phyloP scores from a whole-genome alignment of 2,797 vertebrate genomes.

The Coranthus polyacanthus region DNA sequence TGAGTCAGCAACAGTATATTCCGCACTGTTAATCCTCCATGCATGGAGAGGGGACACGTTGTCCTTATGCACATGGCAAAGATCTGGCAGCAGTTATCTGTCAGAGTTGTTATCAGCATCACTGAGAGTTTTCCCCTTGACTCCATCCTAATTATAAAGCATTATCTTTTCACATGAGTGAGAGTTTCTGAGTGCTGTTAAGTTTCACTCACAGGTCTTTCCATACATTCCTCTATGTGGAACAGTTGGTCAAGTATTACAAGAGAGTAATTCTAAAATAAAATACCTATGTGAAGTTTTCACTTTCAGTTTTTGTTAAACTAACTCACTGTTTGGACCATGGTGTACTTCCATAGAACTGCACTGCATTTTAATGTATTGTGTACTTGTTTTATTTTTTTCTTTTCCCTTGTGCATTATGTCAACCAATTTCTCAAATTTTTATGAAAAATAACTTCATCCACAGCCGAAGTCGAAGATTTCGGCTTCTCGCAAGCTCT shows the following conservation, averaged over 20 bases:
- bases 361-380: too few species aligned
- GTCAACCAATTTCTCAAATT: background rate
- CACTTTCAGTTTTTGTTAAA: too few species aligned
- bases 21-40: constrained; percentile 68
- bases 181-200: constrained; percentile 11
- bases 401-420: too few species aligned
- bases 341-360: too few species aligned
- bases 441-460: constrained; percentile 7
- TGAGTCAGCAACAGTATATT: constrained; percentile 60
- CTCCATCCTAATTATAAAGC: constrained; percentile 79
- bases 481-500: constrained; percentile 94
- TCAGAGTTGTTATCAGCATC: constrained; percentile 73
- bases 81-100: constrained; percentile 64
- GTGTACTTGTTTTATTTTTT: background rate
- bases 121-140: constrained; percentile 71
- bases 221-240: constrained; percentile 10
- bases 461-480: constrained; percentile 97
- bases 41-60: constrained; percentile 59
- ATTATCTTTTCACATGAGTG: constrained; percentile 63
- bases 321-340: too few species aligned
- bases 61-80: constrained; percentile 59
- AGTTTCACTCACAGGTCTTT: constrained; percentile 17
- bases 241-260: background rate
- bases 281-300: background rate
- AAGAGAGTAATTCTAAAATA: background rate